A percentile compares a stretch with the other conserved stretches of the same genome.
These are phyloP conservation scores for Orbicella faveolata DNA, from an alignment of 64 coral and sea anemone species.

Conservation along the genomic window DNA sequence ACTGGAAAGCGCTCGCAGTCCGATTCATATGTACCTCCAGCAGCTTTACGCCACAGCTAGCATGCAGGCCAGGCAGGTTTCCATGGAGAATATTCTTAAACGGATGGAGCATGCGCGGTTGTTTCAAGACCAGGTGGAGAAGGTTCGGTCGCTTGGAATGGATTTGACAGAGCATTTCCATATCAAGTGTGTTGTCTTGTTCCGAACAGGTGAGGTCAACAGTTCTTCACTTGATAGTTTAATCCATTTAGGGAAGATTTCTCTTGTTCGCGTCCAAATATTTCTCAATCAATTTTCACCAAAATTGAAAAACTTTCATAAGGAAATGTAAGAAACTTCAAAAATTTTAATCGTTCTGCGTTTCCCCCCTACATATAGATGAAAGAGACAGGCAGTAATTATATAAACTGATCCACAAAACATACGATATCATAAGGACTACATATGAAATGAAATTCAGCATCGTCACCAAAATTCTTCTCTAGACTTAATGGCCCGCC, in stretches of 20 bases:
- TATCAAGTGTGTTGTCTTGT: slow-evolving; percentile 92
- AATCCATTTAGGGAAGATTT: not conserved
- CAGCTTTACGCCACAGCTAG: slow-evolving; percentile 79
- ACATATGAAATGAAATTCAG: too few relatives aligned
- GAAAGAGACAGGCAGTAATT: too few relatives aligned
- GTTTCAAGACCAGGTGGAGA: slow-evolving; percentile 88
- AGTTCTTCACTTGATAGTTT: not conserved
- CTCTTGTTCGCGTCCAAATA: too few relatives aligned
- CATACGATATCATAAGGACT: too few relatives aligned
- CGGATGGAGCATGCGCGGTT: slow-evolving; percentile 85
- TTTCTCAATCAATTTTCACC: too few relatives aligned
- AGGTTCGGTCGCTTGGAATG: slow-evolving; percentile 81
- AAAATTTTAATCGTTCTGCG: too few relatives aligned
- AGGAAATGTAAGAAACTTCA: too few relatives aligned
- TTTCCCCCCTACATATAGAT: too few relatives aligned
- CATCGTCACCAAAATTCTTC: too few relatives aligned
- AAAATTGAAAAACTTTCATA: not conserved
- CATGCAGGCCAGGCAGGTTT: slow-evolving; percentile 70
- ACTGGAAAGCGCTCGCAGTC: slow-evolving; percentile 76
- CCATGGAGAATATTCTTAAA: slow-evolving; percentile 93
- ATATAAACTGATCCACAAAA: too few relatives aligned
- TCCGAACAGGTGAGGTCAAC: slow-evolving; percentile 67
- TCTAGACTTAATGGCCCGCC: too few relatives aligned
- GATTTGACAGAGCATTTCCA: slow-evolving; percentile 91
- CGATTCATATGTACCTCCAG: slow-evolving; percentile 76